Evolutionary conservation across 1,140 invertebrate genomes (phyloP).

Genomic region (Drosophila sechellia): DNA sequence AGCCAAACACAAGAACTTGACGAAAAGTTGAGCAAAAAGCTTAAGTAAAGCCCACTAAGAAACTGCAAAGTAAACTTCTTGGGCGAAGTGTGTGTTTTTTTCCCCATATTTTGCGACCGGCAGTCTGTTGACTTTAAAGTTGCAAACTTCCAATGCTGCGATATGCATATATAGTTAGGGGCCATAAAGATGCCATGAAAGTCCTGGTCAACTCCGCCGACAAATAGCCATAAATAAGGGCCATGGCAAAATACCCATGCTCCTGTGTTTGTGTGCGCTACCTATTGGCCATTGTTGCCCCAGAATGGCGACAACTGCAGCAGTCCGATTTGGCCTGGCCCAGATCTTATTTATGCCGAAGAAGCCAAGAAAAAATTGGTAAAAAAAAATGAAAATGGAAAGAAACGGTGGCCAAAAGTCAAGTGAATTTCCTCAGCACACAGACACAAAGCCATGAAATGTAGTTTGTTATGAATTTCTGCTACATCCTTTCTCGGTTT

Average conservation of each 20-base stretch:
- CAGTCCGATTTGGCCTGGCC: constrained; percentile 40
- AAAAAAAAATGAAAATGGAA: constrained; percentile 7
- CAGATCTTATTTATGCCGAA: constrained; percentile 71
- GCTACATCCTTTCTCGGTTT: constrained; percentile 70
- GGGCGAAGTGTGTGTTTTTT: constrained; percentile 28
- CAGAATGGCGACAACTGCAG: constrained; percentile 74
- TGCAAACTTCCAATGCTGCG: constrained; percentile 28
- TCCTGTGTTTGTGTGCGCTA: constrained; percentile 14
- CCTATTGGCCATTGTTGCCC: constrained; percentile 60
- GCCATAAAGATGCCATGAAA: constrained; percentile 50
- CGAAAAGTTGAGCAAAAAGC: constrained; percentile 5
- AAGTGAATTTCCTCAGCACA: constrained; percentile 75
- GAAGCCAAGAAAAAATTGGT: constrained; percentile 19
- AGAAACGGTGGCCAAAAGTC: constrained; percentile 74
- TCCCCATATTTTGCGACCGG: constrained; percentile 3
- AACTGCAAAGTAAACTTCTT: constrained; percentile 37
- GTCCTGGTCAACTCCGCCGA: constrained; percentile 65
- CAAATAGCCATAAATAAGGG: constrained; percentile 79
- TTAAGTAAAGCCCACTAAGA: constrained; percentile 22
- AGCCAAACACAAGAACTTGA: constrained; percentile 4
- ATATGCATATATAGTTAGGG: constrained; percentile 38
- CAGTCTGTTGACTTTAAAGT: constrained; percentile 51
- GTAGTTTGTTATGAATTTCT: constrained; percentile 81
- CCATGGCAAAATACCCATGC: constrained; percentile 1
- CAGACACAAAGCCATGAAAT: constrained; percentile 68